Base-by-base conservation (phyloP, 2,113 vertebrate genomes). In the Ictidomys tridecemlineatus region DNA sequence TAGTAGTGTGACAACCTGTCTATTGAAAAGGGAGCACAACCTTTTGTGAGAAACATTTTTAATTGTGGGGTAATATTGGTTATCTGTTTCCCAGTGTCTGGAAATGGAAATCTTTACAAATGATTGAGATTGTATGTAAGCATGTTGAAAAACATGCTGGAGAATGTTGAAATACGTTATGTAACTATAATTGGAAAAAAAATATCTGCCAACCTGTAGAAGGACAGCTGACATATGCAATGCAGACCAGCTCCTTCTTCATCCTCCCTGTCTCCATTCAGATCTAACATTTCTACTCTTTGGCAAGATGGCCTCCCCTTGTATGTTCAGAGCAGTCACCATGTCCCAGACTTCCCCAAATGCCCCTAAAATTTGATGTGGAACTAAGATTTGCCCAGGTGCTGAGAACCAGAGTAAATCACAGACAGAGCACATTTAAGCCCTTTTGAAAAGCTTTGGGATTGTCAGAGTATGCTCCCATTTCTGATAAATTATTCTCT, bases 91-190 rank as follows among this genome's bases (percentile, higher is more conserved):
- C 84, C 87, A 97, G 34, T 61, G 9, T 7, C 80, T 85, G 14
- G 85, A 42, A 97, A 96, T 53, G 83, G 10, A 96, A 97, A 87
- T 85, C 37, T 48, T 58, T 97, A 61, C 94, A 67, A 94, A 96
- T n/a, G 28, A 83, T 34, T 94, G 77, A 91, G 77, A 93, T 32
- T 94, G 34, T 12, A 79, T 84, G 86, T 91, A 96, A 39, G 95
- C 91, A 93, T 95, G 53, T 87, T 96, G 77, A 98, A 24, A 97
- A 83, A 86, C 87, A 80, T 37, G 14, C 22, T 30, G 79, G 74
- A 51, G 89, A 92, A 13, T 90, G 2, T 88, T 87, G 34, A 96
- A 96, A 89, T 97, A 10, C 42, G 34, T 28, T 61, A 74, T 97
- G 93, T n/a, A 8, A 37, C 13, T 11, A 1, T 76, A 2, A 48